Evolutionary conservation across 2,888 invertebrate genomes (phyloP), one percentile per base, ranked within the genome.

Genomic region (Dorcus parallelipipedus): DNA sequence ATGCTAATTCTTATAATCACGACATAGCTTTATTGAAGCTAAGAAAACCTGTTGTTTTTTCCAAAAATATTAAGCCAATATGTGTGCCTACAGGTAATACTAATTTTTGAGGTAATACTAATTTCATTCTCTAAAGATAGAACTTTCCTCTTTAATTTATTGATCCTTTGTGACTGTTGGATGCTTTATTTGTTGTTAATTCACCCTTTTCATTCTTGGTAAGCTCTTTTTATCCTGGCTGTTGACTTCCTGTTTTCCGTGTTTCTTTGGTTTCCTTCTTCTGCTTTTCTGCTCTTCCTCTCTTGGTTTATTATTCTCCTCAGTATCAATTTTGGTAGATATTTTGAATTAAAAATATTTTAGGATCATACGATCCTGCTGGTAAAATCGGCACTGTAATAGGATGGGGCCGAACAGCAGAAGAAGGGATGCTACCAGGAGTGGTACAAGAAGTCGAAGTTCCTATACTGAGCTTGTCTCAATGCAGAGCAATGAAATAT

Each of bases 341-440:
- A 33, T 33, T 6, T 6, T 33, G 26, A 33, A 26, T 26, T 26
- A 26, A 5, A 14, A 52, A 2, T 38, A 43, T 69, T 70, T 49
- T 66, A 86, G 86, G 78, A 56, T 74, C 75, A 23, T 56, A 61
- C 9, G 89, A 89, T 68, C 89, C 90, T 49, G 82, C 88, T 1
- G 90, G 90, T 38, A 86, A 86, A 70, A 80, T 82, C 56, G 93
- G 92, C 8, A 86, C 90, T 0, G 93, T 92, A 6, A 89, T 93
- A 7, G 93, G 93, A 2, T 93, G 93, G 93, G 93, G 93, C 0
- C 82, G 93, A 6, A 90, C 90, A 0, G 84, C 89, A 0, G 93
- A 93, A 74, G 91, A 91, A 3, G 93, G 93, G 1, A 85, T 86
- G 72, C 76, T 93, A 49, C 91, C 93, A 3, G 87, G 86, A 1